Evolutionary conservation across 2,797 vertebrate species (phyloP), one percentile per base, ranked within the genome.

Genomic region (Podarcis siculus): DNA sequence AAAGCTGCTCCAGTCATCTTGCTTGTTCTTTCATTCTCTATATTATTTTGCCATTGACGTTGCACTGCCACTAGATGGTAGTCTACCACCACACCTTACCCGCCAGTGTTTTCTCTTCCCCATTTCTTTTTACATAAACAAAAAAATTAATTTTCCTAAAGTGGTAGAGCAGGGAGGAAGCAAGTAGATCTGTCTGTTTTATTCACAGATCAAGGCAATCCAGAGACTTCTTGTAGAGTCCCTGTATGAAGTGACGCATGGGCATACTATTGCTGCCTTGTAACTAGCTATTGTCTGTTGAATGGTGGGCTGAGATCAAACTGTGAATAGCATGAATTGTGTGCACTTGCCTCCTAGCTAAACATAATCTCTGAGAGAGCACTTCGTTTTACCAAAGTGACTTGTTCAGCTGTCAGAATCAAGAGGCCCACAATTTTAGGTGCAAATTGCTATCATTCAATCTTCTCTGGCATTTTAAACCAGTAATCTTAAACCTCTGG

Each of bases 1-100:
- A 90, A 86, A 30, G 42, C 0, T 21, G 7, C 13, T 69, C 19
- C 37, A 67, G 39, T 23, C 5, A 21, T 23, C 6, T 61, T 37
- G 77, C 87, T 81, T 17, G 61, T 85, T 87, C 82, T 49, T 67
- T 55, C 37, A 49, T 87, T 86, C 83, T 32, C 7, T 0, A 35
- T 32, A 13, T 10, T 10, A 37, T 78, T 61, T 77, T 0, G 0
- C 39, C 0, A 0, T 1, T 32, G 0, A 0, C 61, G 2, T 55
- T 8, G 76, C 49, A 3, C 49, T 5, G 81, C 93, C 97, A 71
- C 95, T 79, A 87, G 96, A 61, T 95, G 97, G 97, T 95, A 86
- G 76, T 90, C 93, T 2, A 0, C 49, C 83, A 30, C 89, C 23
- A 49, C 0, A 1, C 0, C 37, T 9, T 2, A 42, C 9, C n/a